Conservation (phyloP, 1,140 invertebrate genomes). For the Euwallacea similis region DNA sequence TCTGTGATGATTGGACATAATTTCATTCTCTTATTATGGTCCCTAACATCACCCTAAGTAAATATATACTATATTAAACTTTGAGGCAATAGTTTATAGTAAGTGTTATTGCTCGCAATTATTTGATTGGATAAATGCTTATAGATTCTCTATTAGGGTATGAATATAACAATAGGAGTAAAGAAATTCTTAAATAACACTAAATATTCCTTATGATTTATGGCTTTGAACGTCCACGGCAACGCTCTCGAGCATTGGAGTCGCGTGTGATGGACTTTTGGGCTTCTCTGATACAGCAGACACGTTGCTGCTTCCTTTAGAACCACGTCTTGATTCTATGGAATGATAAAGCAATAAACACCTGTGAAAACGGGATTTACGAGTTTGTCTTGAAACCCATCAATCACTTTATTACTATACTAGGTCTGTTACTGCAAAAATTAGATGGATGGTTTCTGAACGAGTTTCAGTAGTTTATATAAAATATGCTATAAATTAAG, state of each 20-base stretch:
- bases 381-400: no score
- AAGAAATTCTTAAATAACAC: not conserved
- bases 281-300: constrained; percentile 63
- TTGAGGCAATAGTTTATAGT: not conserved
- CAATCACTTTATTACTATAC: no score
- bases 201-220: constrained; percentile 35
- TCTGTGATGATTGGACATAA: constrained; percentile 51
- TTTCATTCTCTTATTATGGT: constrained; percentile 44
- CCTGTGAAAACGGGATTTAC: no score
- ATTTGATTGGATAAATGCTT: constrained; percentile 17
- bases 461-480: no score
- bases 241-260: constrained; percentile 60
- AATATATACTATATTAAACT: constrained; percentile 6
- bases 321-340: constrained; percentile 67
- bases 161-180: constrained; percentile 4
- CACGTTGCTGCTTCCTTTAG: constrained; percentile 67
- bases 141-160: not conserved
- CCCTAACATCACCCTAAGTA: constrained; percentile 51
- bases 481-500: no score
- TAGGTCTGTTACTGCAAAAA: no score
- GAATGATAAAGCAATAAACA: not conserved
- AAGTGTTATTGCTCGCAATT: constrained; percentile 30
- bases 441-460: no score
- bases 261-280: constrained; percentile 56
- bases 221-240: constrained; percentile 59